Evolutionary conservation across 2,797 vertebrate species (phyloP).

Genomic region (Lithobates sylvaticus): DNA sequence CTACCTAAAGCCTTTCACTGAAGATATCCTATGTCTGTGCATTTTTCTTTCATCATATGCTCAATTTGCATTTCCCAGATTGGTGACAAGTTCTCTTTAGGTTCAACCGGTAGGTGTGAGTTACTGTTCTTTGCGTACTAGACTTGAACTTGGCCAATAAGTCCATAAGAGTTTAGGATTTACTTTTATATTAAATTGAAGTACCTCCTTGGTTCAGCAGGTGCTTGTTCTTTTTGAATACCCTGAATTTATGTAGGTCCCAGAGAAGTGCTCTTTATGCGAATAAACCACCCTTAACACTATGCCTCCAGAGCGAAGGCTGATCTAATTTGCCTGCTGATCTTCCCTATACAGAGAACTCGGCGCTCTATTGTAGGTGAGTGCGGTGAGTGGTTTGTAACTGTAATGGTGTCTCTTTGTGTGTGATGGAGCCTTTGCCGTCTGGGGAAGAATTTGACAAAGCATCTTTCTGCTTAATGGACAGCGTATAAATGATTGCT

Average conservation of each 20-base stretch:
- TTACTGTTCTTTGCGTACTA: too few relatives aligned
- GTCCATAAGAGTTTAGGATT: too few relatives aligned
- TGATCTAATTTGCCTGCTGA: constrained; percentile 43
- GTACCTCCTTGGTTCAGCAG: background rate
- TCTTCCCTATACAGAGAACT: constrained; percentile 12
- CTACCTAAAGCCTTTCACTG: too few relatives aligned
- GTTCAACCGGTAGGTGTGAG: too few relatives aligned
- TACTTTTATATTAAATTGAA: background rate
- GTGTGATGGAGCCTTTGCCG: constrained; percentile 66
- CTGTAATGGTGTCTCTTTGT: constrained; percentile 73
- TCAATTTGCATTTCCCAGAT: too few relatives aligned
- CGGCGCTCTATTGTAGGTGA: constrained; percentile 17
- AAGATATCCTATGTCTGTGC: too few relatives aligned
- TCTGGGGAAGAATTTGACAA: constrained; percentile 66
- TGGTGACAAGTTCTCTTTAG: too few relatives aligned
- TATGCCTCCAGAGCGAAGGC: background rate
- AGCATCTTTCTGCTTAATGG: constrained; percentile 66
- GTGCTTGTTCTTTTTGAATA: background rate
- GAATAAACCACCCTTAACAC: constrained; percentile 27
- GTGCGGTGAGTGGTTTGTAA: constrained; percentile 65
- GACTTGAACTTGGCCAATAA: too few relatives aligned
- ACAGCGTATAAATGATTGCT: constrained; percentile 58
- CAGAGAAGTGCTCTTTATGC: constrained; percentile 28
- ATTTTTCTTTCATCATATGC: too few relatives aligned
- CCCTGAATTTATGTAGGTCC: background rate